These are phyloP conservation scores for Eucriotettix oculatus DNA, from an alignment of 2,888 invertebrate genomes.

Conservation along the genomic window DNA sequence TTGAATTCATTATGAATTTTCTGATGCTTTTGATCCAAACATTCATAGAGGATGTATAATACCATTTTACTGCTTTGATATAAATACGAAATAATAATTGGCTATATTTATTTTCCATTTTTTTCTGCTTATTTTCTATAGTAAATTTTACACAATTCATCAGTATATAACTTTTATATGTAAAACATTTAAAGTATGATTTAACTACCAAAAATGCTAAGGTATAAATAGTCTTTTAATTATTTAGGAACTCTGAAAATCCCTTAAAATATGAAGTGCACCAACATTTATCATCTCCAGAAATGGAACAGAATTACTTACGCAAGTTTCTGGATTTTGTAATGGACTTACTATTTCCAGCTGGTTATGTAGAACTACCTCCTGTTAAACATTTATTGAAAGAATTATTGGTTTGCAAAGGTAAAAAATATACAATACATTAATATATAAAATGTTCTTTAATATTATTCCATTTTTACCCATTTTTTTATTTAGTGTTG, in stretches of 20 bases:
- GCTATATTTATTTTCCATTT: too few species aligned
- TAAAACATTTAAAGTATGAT: constrained; percentile 9
- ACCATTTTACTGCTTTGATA: too few species aligned
- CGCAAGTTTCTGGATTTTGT: constrained; percentile 67
- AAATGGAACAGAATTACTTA: constrained; percentile 63
- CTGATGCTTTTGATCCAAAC: too few species aligned
- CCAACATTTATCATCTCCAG: constrained; percentile 53
- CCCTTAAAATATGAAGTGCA: constrained; percentile 33
- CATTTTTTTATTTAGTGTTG: constrained; percentile 37
- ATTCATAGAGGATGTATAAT: too few species aligned
- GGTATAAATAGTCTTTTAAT: too few species aligned
- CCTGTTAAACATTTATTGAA: constrained; percentile 64
- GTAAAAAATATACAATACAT: constrained; percentile 31
- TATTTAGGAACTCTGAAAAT: too few species aligned
- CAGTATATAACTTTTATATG: background rate
- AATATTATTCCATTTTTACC: background rate
- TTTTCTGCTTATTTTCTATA: too few species aligned
- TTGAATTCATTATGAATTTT: too few species aligned
- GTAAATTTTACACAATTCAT: background rate
- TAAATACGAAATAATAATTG: too few species aligned
- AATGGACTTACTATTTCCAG: constrained; percentile 63
- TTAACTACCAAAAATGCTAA: constrained; percentile 4
- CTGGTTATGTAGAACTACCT: constrained; percentile 53
- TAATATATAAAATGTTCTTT: background rate
- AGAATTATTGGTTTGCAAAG: constrained; percentile 70